Base-by-base conservation (phyloP, 2,888 invertebrate genomes). In the Stenchaetothrips biformis region DNA sequence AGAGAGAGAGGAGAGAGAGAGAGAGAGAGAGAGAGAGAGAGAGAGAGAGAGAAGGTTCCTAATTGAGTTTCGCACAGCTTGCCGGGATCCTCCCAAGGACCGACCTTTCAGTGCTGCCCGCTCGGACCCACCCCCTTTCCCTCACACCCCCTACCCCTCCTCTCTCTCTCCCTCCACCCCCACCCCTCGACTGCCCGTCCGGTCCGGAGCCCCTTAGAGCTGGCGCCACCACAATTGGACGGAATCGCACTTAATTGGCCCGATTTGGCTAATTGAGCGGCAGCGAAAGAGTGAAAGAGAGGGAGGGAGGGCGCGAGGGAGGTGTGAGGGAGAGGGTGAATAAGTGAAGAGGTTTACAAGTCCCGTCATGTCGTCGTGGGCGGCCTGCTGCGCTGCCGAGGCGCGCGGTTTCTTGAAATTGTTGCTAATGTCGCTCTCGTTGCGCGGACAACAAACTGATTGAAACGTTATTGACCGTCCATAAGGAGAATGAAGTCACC, bases 11-110 rank as follows among this genome's bases (percentile, higher is more conserved):
- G 82, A 80, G 82, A 78, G 80, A 80, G 82, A 83, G 84, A 84
- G 83, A 83, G 85, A 86, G 87, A 80, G 79, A 59, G 78, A 79
- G 78, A 80, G 78, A 78, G 85, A 85, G 84, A 84, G 84, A 85
- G 84, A 85, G 85, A 84, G 81, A 84, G 84, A 84, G 81, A 37
- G 78, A 27, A n/a, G 37, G 67, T 21, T 21, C 25, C 67, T 74
- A 74, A 74, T 74, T 74, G 67, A 74, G 67, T 74, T 74, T 74
- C 67, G 21, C 67, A 8, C 67, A 74, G 67, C 67, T 21, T 74
- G 67, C 25, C 21, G 21, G 21, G 21, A 25, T n/a, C 67, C 7
- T 11, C 7, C 21, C 21, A 21, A 25, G 67, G 67, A 74, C 67
- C 25, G 67, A 74, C 67, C 67, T 74, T 74, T 74, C 25, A 25